Evolutionary conservation across 2,888 invertebrate species (phyloP).

Genomic region (Lepidochrysops patricia): DNA sequence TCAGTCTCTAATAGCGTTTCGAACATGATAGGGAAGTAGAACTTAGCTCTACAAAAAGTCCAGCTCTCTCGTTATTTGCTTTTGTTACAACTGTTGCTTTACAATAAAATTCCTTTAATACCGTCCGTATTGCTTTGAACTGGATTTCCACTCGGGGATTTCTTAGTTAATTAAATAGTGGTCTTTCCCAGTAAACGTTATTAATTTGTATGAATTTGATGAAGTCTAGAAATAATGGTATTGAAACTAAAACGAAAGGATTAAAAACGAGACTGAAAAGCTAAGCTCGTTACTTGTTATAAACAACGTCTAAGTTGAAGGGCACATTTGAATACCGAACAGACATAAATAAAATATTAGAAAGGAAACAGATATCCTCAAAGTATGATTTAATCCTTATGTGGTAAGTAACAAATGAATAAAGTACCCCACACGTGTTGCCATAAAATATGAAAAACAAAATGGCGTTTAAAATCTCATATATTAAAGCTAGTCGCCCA

Average conservation of each 20-base stretch:
- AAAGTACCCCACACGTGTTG: slow-evolving; percentile 6
- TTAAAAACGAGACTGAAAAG: too few relatives aligned
- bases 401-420: not conserved
- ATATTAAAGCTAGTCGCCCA: slow-evolving; percentile 51
- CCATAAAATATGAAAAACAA: slow-evolving; percentile 1
- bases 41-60: slow-evolving; percentile 44
- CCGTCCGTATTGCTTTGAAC: slow-evolving; percentile 18
- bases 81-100: slow-evolving; percentile 19
- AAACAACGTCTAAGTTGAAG: not conserved
- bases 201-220: not conserved
- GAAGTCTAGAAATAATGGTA: not conserved
- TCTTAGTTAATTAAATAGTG: slow-evolving; percentile 11
- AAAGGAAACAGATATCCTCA: not conserved
- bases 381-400: not conserved
- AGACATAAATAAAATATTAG: not conserved
- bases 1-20: slow-evolving; percentile 66
- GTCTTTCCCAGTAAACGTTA: slow-evolving; percentile 7
- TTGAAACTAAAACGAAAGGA: not conserved
- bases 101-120: slow-evolving; percentile 20
- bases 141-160: slow-evolving; percentile 12
- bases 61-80: slow-evolving; percentile 21
- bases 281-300: too few relatives aligned
- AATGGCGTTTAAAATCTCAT: slow-evolving; percentile 45
- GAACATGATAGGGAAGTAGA: slow-evolving; percentile 54
- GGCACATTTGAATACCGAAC: not conserved